Evolutionary conservation across 2,888 invertebrate genomes (phyloP), one percentile per base, ranked within the genome.

Genomic region (Diachrysia chrysitis): DNA sequence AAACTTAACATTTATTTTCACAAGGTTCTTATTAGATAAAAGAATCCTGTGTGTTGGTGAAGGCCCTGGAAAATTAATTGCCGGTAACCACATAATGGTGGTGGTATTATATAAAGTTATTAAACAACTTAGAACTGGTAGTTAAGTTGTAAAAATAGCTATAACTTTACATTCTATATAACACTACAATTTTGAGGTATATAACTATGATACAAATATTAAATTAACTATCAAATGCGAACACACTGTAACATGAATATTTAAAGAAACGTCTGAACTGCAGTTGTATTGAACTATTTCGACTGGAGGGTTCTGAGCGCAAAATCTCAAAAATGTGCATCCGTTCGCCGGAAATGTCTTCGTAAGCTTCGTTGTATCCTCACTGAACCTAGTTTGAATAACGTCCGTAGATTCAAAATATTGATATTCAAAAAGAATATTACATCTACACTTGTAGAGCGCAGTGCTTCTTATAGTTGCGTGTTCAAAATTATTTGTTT

Each of bases 301-400:
- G 86, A 89, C 84, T 87, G 85, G 81, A 80, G 81, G 66, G 84
- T 84, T 87, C 78, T 85, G 87, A 90, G 87, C 88, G 83, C 85
- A 87, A 93, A 91, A 93, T 93, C 92, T 93, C 89, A 90, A 89
- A 93, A 94, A 93, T 93, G 91, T 93, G 90, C 90, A 92, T 90
- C 85, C 90, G 87, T 86, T 86, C 83, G 79, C 83, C 89, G 92
- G 92, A 90, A 91, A 92, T 90, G 91, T 92, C 89, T 89, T 85
- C 86, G 85, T 88, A 89, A 93, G 92, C 91, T 89, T 84, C 82
- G 82, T 83, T 87, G 86, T 89, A 91, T 90, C 89, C 86, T 81
- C 82, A 82, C 84, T 81, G 87, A 85, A 87, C 86, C 87, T 89
- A 86, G 81, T 90, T 87, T 92, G 92, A 91, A 93, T 94, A 92